Evolutionary conservation across 2,888 invertebrate species (phyloP), one percentile per base, ranked within the genome.

Genomic region (Drosophila demipolita): DNA sequence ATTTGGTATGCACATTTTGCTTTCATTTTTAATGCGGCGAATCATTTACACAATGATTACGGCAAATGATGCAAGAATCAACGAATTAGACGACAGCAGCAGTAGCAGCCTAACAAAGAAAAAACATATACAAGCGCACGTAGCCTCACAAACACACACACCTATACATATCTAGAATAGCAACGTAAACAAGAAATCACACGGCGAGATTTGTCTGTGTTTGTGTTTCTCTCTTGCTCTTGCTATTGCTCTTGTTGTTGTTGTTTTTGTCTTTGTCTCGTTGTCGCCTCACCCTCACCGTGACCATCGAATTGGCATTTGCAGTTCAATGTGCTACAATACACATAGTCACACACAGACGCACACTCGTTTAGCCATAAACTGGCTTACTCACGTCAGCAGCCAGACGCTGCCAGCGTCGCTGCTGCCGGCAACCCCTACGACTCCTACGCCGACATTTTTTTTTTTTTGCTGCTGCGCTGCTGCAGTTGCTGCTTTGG

Each of bases 231-330:
- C 42, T 54, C 23, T 54, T 54, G 53, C 53, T 36, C 38, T 54
- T 54, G 54, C n/a, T 45, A 2, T n/a, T 29, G 49, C 50, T 17
- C 12, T 20, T 50, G n/a, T 17, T 49, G 15, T 26, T 49, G n/a
- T 11, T 50, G 52, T 58, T 73, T 55, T 33, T 55, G 53, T 62
- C 45, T 48, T 65, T 67, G 55, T 55, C 55, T 55, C 38, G 48
- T 62, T 67, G 64, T 62, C 69, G 73, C 69, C 78, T 77, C 82
- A 83, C 83, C 83, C 87, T 87, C 88, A 76, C 86, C 86, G 60
- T 87, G 87, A 87, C 88, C 87, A 84, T 87, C 82, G 82, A 80
- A 88, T 87, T 85, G 83, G 83, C 87, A 82, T 82, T 88, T 88
- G 84, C 87, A 88, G 87, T 87, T 87, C 87, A 87, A 87, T 88